Conservation (phyloP, 2,797 vertebrate genomes). For the Phoeniculus purpureus region DNA sequence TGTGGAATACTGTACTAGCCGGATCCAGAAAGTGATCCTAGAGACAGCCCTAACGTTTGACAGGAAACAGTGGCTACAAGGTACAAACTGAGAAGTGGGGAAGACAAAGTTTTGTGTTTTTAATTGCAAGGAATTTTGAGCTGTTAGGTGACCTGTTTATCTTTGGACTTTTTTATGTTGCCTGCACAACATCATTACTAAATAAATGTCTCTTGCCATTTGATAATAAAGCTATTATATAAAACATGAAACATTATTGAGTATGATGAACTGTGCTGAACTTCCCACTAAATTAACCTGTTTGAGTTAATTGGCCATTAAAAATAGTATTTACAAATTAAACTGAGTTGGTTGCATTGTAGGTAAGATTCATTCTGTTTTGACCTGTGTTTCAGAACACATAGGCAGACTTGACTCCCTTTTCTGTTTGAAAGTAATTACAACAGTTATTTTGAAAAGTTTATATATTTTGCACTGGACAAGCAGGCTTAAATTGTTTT, state of each 20-base stretch:
- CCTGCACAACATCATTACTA: conserved; percentile 39
- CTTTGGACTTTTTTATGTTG: conserved; percentile 34
- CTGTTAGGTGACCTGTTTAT: background rate
- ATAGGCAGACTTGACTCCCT: background rate
- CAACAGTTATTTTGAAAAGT: background rate
- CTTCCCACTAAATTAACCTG: background rate
- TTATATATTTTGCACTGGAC: background rate
- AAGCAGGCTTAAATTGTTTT: background rate
- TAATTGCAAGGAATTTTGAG: background rate
- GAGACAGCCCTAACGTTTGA: background rate
- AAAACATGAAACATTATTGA: background rate
- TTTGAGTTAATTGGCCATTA: too few species aligned
- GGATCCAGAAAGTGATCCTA: background rate
- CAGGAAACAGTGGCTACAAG: background rate
- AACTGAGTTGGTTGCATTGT: background rate
- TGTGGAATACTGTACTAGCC: background rate
- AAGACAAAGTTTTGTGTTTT: background rate
- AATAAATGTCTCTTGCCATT: conserved; percentile 48
- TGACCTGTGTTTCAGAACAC: background rate
- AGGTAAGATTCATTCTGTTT: background rate
- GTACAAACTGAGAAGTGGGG: background rate
- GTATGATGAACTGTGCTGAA: background rate
- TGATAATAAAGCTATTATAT: conserved; percentile 62
- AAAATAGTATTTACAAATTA: too few species aligned
- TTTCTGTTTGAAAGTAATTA: background rate